A percentile compares a stretch with the other conserved stretches of the same genome.
Conservation (phyloP, 1,140 invertebrate species). For the Liolophura sinensis region DNA sequence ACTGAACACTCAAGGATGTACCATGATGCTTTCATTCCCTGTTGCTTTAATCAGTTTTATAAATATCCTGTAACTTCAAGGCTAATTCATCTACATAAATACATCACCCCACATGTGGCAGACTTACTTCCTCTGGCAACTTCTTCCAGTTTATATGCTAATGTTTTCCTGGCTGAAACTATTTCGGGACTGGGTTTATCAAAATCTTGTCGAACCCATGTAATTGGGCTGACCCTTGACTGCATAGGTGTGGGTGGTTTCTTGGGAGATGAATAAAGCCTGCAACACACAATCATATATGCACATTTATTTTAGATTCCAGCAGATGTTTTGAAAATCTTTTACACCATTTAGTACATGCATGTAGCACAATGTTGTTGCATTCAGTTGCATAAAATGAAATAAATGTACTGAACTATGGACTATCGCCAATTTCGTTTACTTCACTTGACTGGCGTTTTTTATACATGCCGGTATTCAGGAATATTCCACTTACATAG, state of each 20-base stretch:
- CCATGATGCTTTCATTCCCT: no score
- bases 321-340: background rate
- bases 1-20: no score
- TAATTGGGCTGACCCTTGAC: slow-evolving; percentile 44
- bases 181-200: slow-evolving; percentile 57
- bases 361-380: no score
- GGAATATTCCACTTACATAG: no score
- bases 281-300: slow-evolving; percentile 31
- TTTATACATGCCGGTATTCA: no score
- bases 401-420: slow-evolving; percentile 8
- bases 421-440: no score
- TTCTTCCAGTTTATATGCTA: slow-evolving; percentile 58
- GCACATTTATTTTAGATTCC: background rate
- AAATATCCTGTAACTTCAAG: slow-evolving; percentile 5
- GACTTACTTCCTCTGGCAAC: slow-evolving; percentile 50
- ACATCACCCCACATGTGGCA: no score
- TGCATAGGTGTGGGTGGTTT: slow-evolving; percentile 42
- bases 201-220: slow-evolving; percentile 59
- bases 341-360: slow-evolving; percentile 1
- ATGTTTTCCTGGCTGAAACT: slow-evolving; percentile 44
- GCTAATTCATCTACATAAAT: no score
- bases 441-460: no score
- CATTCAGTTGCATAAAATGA: background rate
- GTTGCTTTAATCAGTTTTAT: slow-evolving; percentile 4
- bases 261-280: slow-evolving; percentile 58